Base-by-base conservation (phyloP, 2,888 invertebrate species). In the Tachina grossa region DNA sequence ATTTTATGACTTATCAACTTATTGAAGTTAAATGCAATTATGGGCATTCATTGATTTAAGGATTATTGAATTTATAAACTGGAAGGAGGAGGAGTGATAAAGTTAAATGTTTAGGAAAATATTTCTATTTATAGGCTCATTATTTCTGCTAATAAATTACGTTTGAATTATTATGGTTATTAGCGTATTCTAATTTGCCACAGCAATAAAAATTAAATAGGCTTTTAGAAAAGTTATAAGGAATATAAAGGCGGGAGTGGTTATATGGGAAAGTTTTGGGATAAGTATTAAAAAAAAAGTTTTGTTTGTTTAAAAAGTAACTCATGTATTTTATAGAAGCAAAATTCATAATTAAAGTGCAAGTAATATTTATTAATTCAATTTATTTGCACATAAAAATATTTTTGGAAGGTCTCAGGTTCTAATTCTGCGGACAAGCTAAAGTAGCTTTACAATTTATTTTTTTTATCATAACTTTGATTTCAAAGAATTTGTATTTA, bases 1-100 rank as follows among this genome's bases (percentile, higher is more conserved):
- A 65, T 71, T 83, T 83, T 83, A 83, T 51, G 71, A 65, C 69
- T 76, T 76, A 61, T 53, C 75, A 61, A 61, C 14, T 66, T 49
- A 31, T 14, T 49, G 9, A 51, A 39, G 45, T 14, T 45, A n/a
- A 49, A 13, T 59, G 59, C 65, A 53, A 76, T 69, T 69, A 82
- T 45, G 75, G 76, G 49, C 53, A 57, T 75, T 76, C 82, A 75
- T 49, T 45, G 16, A 63, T 71, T 53, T 72, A 9, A 39, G 65
- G 61, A 71, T 63, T 59, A 78, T 61, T 8, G 41, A 10, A 31
- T 31, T 31, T 22, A 43, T 19, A 22, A 19, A 8, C 14, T 9
- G 16, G 51, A 55, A 0, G 55, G 22, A 19, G 14, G n/a, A 8
- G 39, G 39, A 41, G 59, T 10, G 9, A 41, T 59, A 19, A 66